Base-by-base conservation (phyloP, 2,113 vertebrate genomes). In the Illadopsis cleaveri region DNA sequence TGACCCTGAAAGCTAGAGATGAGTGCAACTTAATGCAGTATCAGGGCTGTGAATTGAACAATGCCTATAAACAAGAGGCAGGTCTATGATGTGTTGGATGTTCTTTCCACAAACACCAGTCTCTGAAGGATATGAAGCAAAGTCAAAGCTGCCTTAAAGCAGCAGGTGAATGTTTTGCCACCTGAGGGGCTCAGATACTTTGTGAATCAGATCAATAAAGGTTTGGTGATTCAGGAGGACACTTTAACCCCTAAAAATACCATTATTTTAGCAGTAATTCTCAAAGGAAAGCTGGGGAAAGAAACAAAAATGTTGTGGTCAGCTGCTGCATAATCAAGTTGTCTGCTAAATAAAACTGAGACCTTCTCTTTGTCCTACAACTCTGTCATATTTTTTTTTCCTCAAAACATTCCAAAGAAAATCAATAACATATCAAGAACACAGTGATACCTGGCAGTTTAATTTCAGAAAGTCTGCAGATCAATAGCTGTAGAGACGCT, bases 351-450 rank as follows among this genome's bases (percentile, higher is more conserved):
- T 76, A 90, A 95, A 96, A 82, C 70, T 70, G 57, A 95, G 80
- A 93, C 72, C 37, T 94, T 82, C 58, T 51, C 57, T 93, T 96
- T 88, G 71, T 96, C 71, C 90, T 93, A 94, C 47, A 30, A 37
- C 70, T 96, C 54, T 65, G 90, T 78, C 65, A 92, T 35, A 42
- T 75, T 94, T 86, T 90, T 60, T 84, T 61, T 60, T 23, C 12
- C 57, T 72, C 6, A 68, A 93, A 91, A 80, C 54, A 71, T 96
- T 97, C 76, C 86, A 64, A 93, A 82, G 35, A 84, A 96, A 97
- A 99, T 98, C 98, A 95, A 98, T 98, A 98, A 95, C 97, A 98
- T 98, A 98, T 98, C 97, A 99, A 98, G 88, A 95, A 96, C 94
- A 96, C 80, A 85, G 94, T 93, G 98, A 98, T 97, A 98, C 96